Conservation (phyloP, 2,888 invertebrate species). For the Molorchus minor region DNA sequence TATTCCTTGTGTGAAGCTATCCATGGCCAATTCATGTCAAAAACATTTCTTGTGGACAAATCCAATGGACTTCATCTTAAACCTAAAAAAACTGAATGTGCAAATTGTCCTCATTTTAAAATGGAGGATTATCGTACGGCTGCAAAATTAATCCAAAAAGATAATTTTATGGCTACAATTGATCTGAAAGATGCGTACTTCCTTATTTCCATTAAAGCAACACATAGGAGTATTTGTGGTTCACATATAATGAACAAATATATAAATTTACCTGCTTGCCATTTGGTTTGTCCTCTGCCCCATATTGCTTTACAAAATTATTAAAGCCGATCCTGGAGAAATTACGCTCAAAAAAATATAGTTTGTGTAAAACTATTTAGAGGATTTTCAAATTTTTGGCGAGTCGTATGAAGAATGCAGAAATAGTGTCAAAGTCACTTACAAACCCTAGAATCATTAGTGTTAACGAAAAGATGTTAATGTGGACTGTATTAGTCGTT, state of each 20-base stretch:
- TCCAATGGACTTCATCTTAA: slow-evolving; percentile 3
- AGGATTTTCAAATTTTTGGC: background rate
- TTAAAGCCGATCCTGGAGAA: no score
- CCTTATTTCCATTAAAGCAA: no score
- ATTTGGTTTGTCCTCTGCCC: no score
- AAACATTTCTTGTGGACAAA: background rate
- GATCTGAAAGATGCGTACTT: no score
- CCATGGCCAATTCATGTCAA: background rate
- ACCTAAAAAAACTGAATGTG: slow-evolving; percentile 3
- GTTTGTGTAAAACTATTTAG: no score
- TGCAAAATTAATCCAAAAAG: background rate
- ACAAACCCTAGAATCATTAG: background rate
- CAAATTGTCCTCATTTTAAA: background rate
- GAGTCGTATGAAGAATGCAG: background rate
- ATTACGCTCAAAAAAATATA: no score
- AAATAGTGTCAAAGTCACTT: background rate
- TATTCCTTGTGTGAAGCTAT: background rate
- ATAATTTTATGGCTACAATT: background rate
- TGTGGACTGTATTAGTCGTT: no score
- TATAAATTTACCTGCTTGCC: no score
- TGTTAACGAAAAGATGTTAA: no score
- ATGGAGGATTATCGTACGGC: slow-evolving; percentile 1
- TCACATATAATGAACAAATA: no score
- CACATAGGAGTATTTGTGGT: no score
- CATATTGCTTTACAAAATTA: no score